Percentiles rank a stretch among this genome's conserved stretches.
Conservation (phyloP, 2,888 invertebrate genomes). For the Parnassius apollo region DNA sequence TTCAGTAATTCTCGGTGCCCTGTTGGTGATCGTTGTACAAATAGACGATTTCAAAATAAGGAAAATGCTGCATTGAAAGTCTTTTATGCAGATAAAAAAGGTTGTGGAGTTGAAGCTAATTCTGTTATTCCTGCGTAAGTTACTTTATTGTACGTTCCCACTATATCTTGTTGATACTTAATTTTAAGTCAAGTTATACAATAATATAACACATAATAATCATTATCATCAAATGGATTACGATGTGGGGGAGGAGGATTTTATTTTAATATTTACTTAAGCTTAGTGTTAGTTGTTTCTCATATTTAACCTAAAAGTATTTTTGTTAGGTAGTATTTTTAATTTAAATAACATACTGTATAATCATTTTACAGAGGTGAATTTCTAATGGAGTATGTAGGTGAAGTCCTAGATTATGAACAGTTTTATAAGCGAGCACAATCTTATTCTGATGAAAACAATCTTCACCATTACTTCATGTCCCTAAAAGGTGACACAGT, state of each 20-base stretch:
- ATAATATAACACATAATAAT: too few relatives aligned
- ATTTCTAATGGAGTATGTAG: conserved; percentile 99
- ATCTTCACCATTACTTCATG: conserved; percentile 98
- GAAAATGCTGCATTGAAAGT: conserved; percentile 92
- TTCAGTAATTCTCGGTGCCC: conserved; percentile 94
- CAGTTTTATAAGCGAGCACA: conserved; percentile 94
- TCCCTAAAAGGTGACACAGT: conserved; percentile 91
- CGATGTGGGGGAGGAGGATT: too few relatives aligned
- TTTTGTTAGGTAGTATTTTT: too few relatives aligned
- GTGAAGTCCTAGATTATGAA: conserved; percentile 95
- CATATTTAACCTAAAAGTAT: background rate
- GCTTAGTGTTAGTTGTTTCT: too few relatives aligned
- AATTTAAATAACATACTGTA: conserved; percentile 2
- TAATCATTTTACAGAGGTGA: conserved; percentile 84
- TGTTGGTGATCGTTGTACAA: conserved; percentile 94
- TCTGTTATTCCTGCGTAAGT: conserved; percentile 86
- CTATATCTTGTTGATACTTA: too few relatives aligned
- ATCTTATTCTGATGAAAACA: conserved; percentile 93
- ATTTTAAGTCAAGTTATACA: too few relatives aligned
- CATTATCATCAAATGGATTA: too few relatives aligned
- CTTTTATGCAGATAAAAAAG: conserved; percentile 96
- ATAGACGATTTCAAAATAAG: conserved; percentile 94
- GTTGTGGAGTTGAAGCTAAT: conserved; percentile 93
- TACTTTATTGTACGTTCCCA: background rate
- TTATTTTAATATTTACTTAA: too few relatives aligned